Evolutionary conservation across 2,113 vertebrate genomes (phyloP), one percentile per base, ranked within the genome.

Genomic region (Chaenogobius annularis): DNA sequence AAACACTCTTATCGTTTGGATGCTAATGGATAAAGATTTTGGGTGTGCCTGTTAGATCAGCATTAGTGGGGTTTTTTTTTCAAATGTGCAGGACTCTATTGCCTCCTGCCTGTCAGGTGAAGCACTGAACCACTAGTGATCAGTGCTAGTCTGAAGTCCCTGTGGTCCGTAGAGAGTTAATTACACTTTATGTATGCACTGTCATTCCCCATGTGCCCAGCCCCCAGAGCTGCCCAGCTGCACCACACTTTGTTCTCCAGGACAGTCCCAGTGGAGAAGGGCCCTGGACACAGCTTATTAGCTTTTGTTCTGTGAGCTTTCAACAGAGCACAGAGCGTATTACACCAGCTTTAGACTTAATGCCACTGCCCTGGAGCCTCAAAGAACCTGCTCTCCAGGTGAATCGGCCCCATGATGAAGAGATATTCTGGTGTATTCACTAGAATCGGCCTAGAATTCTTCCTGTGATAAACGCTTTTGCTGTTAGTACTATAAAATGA

Each of bases 141-240:
- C 40, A 31, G 26, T 4, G 26, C 37, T 40, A 9, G 37, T 40
- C 37, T 40, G 15, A 73, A 72, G 26, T 62, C 76, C 79, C 78
- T 56, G 73, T 83, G 80, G 81, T 72, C 64, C 47, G n/a, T 54
- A 73, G 88, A 89, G 82, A 88, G 80, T 88, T 91, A 93, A 92
- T 93, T 90, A 90, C 85, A 89, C 88, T 85, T 89, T 90, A 80
- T 80, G 72, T 85, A 88, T 92, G 87, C 86, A 74, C 85, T 81
- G 87, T 90, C 90, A 85, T 87, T 69, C 59, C 87, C 82, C 87
- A 76, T 80, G 89, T 92, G 89, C 77, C 75, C 59, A 72, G 72
- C 74, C 80, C 83, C 77, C 80, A 79, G 77, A 80, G 80, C 73
- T 74, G 66, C 52, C 66, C 22, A 62, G 74, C 83, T 70, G 77